These are phyloP conservation scores for Craniophora ligustri DNA, from an alignment of 2,888 invertebrate species.

Conservation along the genomic window DNA sequence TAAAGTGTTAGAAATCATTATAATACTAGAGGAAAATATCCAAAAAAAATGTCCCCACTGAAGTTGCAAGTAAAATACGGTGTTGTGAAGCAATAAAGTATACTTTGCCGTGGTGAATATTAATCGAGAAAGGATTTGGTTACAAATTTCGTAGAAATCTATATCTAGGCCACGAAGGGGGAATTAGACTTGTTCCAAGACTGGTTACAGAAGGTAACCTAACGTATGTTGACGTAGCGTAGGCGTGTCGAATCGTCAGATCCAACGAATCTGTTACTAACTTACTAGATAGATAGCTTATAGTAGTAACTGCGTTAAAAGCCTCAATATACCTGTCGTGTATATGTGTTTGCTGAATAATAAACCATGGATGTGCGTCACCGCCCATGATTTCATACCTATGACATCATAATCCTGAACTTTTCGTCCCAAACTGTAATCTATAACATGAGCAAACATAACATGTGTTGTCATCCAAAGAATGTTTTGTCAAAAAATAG, in stretches of 20 bases:
- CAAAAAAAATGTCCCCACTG: too few species aligned
- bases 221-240: neutral
- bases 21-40: too few species aligned
- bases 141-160: too few species aligned
- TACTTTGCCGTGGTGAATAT: too few species aligned
- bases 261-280: too few species aligned
- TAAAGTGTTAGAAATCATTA: too few species aligned
- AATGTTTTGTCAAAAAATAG: constrained; percentile 13
- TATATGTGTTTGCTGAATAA: constrained; percentile 38
- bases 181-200: too few species aligned
- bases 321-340: constrained; percentile 16
- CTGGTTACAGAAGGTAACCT: too few species aligned
- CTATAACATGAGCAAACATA: constrained; percentile 54
- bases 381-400: constrained; percentile 36
- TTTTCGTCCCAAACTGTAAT: constrained; percentile 46
- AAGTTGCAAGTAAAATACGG: too few species aligned
- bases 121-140: too few species aligned
- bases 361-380: constrained; percentile 34
- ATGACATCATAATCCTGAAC: constrained; percentile 52
- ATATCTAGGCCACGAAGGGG: too few species aligned
- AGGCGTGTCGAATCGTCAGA: neutral
- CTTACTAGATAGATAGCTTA: constrained; percentile 6
- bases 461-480: constrained; percentile 23
- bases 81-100: too few species aligned
- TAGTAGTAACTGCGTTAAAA: constrained; percentile 5